These are phyloP conservation scores for Tenebrosternarchus preto DNA, from an alignment of 2,113 vertebrate species.

Conservation along the genomic window DNA sequence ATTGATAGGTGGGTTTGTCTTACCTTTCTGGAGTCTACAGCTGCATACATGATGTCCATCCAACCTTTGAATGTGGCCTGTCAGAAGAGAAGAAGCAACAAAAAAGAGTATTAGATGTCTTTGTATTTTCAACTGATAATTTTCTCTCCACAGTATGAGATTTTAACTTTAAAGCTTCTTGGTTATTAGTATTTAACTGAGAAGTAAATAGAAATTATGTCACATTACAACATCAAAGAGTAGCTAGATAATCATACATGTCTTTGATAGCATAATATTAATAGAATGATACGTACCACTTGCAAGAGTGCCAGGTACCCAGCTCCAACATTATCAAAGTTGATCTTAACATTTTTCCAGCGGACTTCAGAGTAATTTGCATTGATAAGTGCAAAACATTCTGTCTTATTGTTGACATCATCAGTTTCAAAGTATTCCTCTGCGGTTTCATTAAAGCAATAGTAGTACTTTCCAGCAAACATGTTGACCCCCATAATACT, in stretches of 20 bases:
- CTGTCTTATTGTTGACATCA: constrained; percentile 85
- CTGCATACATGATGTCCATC: constrained; percentile 99
- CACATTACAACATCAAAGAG: no score
- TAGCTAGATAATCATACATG: neutral
- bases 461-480: constrained; percentile 98
- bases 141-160: no score
- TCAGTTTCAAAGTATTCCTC: constrained; percentile 76
- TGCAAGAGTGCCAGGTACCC: constrained; percentile 96
- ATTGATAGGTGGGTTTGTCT: neutral
- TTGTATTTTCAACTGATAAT: no score
- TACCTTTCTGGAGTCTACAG: constrained; percentile 95
- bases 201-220: no score
- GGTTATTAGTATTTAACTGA: no score
- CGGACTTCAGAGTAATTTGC: constrained; percentile 82
- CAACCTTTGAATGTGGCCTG: constrained; percentile 99
- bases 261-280: neutral
- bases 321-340: constrained; percentile 97
- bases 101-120: neutral
- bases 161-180: no score
- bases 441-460: constrained; percentile 88
- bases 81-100: accelerated
- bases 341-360: constrained; percentile 98
- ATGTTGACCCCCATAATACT: constrained; percentile 99
- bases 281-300: constrained; percentile 79
- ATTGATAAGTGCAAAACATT: constrained; percentile 81